phyloP scores from a whole-genome alignment of 2,113 vertebrate species.

The Pogona vitticeps region DNA sequence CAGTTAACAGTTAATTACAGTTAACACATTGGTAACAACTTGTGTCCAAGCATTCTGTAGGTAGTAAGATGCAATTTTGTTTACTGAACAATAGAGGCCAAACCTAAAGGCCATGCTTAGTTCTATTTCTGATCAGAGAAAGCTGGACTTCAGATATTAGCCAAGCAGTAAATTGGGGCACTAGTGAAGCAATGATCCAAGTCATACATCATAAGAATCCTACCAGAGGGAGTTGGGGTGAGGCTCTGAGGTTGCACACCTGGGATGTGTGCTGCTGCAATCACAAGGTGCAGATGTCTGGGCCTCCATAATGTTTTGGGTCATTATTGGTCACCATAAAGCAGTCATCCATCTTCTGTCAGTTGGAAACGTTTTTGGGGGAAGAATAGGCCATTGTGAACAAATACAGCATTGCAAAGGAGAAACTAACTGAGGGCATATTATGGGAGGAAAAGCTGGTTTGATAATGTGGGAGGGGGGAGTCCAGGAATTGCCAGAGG shows the following conservation, averaged over 20 bases:
- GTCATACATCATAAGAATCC: neutral
- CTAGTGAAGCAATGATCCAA: neutral
- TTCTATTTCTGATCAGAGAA: neutral
- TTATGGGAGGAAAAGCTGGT: constrained; percentile 63
- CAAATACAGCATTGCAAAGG: constrained; percentile 8
- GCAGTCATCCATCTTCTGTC: constrained; percentile 46
- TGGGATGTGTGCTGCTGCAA: neutral
- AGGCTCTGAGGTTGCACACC: neutral
- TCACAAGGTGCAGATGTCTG: neutral
- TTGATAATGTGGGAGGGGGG: constrained; percentile 61
- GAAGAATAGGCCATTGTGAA: constrained; percentile 60
- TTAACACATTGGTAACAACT: too few relatives aligned
- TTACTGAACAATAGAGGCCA: too few relatives aligned
- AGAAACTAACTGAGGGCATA: constrained; percentile 36
- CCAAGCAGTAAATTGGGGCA: neutral
- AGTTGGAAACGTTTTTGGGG: constrained; percentile 54
- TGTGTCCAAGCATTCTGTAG: too few relatives aligned
- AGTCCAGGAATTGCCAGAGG: constrained; percentile 67
- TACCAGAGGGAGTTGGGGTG: neutral
- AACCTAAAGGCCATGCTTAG: too few relatives aligned
- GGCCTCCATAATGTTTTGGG: neutral
- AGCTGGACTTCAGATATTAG: neutral
- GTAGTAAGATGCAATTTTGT: too few relatives aligned
- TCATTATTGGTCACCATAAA: constrained; percentile 39
- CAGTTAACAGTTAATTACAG: too few relatives aligned